Evolutionary conservation across 2,888 invertebrate genomes (phyloP), one percentile per base, ranked within the genome.

Genomic region (Lithosia quadra): DNA sequence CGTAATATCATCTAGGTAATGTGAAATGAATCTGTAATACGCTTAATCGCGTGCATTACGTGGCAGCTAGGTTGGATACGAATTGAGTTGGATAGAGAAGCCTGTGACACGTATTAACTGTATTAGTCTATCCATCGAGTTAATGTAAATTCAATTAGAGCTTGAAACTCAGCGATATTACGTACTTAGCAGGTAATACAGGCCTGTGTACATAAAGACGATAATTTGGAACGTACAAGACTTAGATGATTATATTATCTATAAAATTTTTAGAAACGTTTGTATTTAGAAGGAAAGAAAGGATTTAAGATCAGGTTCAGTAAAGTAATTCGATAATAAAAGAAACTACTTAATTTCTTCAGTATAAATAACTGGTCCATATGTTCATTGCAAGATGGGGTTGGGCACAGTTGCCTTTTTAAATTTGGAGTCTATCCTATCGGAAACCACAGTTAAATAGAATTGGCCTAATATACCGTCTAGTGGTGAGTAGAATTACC

Each of bases 61-160:
- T 15, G 22, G 22, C 22, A 60, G 59, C 34, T 36, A 21, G 58
- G n/a, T 13, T 34, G 1, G 34, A 13, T 1, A n/a, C n/a, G n/a
- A n/a, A n/a, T n/a, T 22, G n/a, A 36, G 59, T 22, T 60, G 43
- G 2, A 18, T 43, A 11, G 34, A 33, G 58, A 33, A 21, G 28
- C 28, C 10, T 8, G 59, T 22, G 59, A 22, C 15, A 36, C 36
- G 22, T 60, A 36, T 59, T 59, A 59, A 59, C 34, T n/a, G 34
- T 21, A 34, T 60, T 60, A 60, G 59, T 36, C 15, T 13, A 11
- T 22, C 13, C 22, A 36, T 36, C 36, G 2, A 36, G 36, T 60
- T 11, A 60, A 36, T 60, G 36, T 22, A 22, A 22, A 60, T 60
- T 34, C 59, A 36, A 60, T 60, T 60, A 60, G 36, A 34, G 9